Evolutionary conservation across 2,113 vertebrate species (phyloP).

Genomic region (Rhinichthys klamathensis): DNA sequence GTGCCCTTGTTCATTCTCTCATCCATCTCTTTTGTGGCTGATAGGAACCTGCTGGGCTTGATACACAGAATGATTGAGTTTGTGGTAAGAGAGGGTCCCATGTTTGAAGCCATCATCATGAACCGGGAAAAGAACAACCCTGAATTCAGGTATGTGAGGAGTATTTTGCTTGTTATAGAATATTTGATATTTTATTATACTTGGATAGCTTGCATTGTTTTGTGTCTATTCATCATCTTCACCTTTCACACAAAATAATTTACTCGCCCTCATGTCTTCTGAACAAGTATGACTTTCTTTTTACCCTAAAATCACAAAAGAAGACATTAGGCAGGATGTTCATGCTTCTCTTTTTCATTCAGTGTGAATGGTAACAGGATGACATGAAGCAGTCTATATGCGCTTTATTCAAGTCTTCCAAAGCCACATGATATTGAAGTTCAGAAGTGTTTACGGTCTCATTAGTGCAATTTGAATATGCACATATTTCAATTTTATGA

Average conservation of each 20-base stretch:
- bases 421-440: background rate
- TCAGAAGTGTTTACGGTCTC: background rate
- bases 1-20: slow-evolving; percentile 57
- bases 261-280: background rate
- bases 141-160: slow-evolving; percentile 71
- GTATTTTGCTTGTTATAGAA: background rate
- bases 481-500: background rate
- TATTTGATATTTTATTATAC: background rate
- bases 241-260: background rate
- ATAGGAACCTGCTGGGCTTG: slow-evolving; percentile 78
- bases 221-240: too few relatives aligned
- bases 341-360: background rate
- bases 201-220: background rate
- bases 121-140: slow-evolving; percentile 80
- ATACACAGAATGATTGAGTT: slow-evolving; percentile 86
- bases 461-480: background rate
- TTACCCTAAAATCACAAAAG: background rate
- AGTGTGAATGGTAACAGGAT: background rate
- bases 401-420: background rate
- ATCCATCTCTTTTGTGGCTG: slow-evolving; percentile 55
- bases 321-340: background rate
- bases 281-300: background rate
- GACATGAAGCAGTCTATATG: background rate
- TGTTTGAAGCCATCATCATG: slow-evolving; percentile 85
- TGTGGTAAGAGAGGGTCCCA: slow-evolving; percentile 83